These are phyloP conservation scores for Dorcus parallelipipedus DNA, from an alignment of 2,888 invertebrate genomes.

Conservation along the genomic window DNA sequence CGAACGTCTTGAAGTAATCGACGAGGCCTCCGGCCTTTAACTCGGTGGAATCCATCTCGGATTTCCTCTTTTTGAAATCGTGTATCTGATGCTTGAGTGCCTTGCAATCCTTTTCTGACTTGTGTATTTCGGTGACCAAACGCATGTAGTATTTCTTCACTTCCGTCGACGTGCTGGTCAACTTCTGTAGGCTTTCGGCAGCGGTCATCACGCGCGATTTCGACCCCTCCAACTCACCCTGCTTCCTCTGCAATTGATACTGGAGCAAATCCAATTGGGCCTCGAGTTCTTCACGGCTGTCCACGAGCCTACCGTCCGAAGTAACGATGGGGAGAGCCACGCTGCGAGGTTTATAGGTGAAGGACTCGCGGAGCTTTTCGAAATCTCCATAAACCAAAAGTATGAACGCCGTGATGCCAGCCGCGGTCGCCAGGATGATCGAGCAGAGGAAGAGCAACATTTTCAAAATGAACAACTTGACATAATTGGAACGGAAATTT, in stretches of 20 bases:
- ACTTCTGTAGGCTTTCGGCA: slow-evolving; percentile 36
- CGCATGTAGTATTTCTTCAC: slow-evolving; percentile 37
- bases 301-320: slow-evolving; percentile 27
- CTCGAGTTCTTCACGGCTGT: slow-evolving; percentile 39
- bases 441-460: slow-evolving; percentile 31
- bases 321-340: slow-evolving; percentile 30
- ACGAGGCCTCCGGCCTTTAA: slow-evolving; percentile 12
- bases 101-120: slow-evolving; percentile 37
- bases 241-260: slow-evolving; percentile 36
- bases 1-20: background rate
- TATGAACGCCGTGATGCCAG: slow-evolving; percentile 36
- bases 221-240: slow-evolving; percentile 33
- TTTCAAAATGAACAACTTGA: slow-evolving; percentile 3
- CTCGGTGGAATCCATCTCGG: slow-evolving; percentile 31
- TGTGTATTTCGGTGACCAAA: slow-evolving; percentile 32
- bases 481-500: too few relatives aligned
- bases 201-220: slow-evolving; percentile 32
- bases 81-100: slow-evolving; percentile 38
- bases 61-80: slow-evolving; percentile 34
- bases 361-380: slow-evolving; percentile 29
- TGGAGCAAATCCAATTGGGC: slow-evolving; percentile 37
- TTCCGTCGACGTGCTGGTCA: slow-evolving; percentile 35
- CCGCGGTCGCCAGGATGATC: slow-evolving; percentile 32
- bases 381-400: slow-evolving; percentile 33
- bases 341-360: slow-evolving; percentile 10